Conservation (phyloP, 2,888 invertebrate species). For the Watsonalla binaria region DNA sequence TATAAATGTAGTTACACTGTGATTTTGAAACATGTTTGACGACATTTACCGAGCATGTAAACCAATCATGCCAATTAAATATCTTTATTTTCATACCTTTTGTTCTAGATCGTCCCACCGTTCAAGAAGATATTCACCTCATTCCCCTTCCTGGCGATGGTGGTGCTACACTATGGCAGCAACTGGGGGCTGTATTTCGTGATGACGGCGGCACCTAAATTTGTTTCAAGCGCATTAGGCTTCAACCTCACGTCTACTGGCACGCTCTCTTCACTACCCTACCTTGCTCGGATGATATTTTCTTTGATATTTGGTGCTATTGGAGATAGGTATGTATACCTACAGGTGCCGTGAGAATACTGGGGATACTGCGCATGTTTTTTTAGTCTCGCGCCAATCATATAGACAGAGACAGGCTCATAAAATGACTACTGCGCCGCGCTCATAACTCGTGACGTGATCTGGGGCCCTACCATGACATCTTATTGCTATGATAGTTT, state of each 20-base stretch:
- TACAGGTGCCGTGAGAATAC: not conserved
- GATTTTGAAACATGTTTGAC: too few species aligned
- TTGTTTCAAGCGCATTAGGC: constrained; percentile 84
- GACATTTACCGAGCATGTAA: too few species aligned
- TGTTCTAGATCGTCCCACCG: constrained; percentile 80
- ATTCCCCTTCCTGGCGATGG: constrained; percentile 83
- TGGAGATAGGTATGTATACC: constrained; percentile 75
- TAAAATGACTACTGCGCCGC: too few species aligned
- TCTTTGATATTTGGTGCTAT: constrained; percentile 85
- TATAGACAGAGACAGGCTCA: too few species aligned
- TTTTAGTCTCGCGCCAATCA: too few species aligned
- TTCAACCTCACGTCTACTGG: constrained; percentile 86
- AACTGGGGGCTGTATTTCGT: constrained; percentile 87
- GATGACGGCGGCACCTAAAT: constrained; percentile 87
- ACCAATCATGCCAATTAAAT: not conserved
- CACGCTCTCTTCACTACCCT: constrained; percentile 83
- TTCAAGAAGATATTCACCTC: constrained; percentile 81
- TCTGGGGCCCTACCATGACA: too few species aligned
- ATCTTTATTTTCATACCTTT: not conserved
- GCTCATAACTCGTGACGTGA: too few species aligned
- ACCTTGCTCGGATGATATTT: constrained; percentile 83
- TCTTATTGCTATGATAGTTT: too few species aligned
- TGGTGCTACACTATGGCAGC: constrained; percentile 85
- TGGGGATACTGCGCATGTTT: too few species aligned
- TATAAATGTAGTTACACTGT: too few species aligned